phyloP scores from a whole-genome alignment of 2,888 invertebrate species.

The Drosophila pegasa region DNA sequence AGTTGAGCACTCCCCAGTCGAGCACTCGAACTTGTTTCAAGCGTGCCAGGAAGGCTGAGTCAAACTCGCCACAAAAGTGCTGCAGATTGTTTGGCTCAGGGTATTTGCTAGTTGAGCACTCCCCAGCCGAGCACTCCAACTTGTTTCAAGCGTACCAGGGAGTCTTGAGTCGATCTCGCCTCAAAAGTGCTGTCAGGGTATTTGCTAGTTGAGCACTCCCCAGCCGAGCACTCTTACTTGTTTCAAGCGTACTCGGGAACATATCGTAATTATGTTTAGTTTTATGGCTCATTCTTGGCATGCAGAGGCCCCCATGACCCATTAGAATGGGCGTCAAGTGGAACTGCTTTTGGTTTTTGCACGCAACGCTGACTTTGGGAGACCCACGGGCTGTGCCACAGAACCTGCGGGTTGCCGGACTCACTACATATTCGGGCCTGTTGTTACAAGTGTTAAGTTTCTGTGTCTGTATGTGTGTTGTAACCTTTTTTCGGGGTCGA shows the following conservation, averaged over 20 bases:
- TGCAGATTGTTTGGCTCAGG: too few species aligned
- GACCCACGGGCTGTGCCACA: slow-evolving; percentile 10
- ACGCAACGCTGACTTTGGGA: slow-evolving; percentile 47
- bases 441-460: slow-evolving; percentile 38
- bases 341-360: slow-evolving; percentile 42
- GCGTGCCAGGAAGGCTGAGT: too few species aligned
- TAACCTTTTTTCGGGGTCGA: slow-evolving; percentile 55
- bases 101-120: too few species aligned
- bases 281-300: slow-evolving; percentile 4
- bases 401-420: slow-evolving; percentile 29
- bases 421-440: slow-evolving; percentile 8
- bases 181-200: too few species aligned
- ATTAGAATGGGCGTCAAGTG: slow-evolving; percentile 48
- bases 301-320: slow-evolving; percentile 1
- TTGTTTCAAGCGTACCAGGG: too few species aligned
- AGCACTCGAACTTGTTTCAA: too few species aligned
- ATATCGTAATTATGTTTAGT: slow-evolving; percentile 10
- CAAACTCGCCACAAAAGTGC: too few species aligned
- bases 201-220: background rate
- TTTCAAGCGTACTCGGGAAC: background rate
- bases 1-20: too few species aligned
- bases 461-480: slow-evolving; percentile 9
- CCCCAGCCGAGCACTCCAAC: too few species aligned
- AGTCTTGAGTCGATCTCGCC: too few species aligned
- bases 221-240: background rate